A percentile compares a stretch with the other conserved stretches of the same genome.
Conservation (phyloP, 2,113 vertebrate genomes). For the Onychostruthus taczanowskii region DNA sequence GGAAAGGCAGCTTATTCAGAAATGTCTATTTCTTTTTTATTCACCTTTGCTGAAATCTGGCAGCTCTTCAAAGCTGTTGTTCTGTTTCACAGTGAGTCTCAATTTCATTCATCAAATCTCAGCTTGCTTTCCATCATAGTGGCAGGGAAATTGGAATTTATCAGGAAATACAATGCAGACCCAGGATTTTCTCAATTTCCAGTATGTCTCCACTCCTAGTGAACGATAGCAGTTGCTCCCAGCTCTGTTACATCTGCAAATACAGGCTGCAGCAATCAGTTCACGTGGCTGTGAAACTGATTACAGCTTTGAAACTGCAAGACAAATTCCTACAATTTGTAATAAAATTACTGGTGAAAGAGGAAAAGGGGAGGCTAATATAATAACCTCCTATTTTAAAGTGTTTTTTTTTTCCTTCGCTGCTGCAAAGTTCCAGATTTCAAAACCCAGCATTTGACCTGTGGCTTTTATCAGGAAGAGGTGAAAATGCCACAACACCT, state of each 20-base stretch:
- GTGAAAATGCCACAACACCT: not conserved
- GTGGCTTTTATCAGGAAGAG: not conserved
- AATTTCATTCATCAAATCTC: conserved; percentile 26
- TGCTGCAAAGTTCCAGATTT: not conserved
- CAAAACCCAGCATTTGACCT: not conserved
- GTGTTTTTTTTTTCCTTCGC: not conserved
- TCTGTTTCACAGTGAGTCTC: not conserved
- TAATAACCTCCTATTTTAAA: not conserved
- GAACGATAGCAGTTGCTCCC: not conserved
- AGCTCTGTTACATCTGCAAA: not conserved
- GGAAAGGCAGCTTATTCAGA: not conserved
- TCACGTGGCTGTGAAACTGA: not conserved
- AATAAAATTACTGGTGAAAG: not conserved
- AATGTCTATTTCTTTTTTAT: conserved; percentile 1
- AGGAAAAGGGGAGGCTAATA: not conserved
- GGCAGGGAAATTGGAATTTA: not conserved
- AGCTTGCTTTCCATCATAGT: not conserved
- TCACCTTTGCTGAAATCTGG: conserved; percentile 37
- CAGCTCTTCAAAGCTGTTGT: conserved; percentile 41
- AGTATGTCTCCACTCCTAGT: not conserved
- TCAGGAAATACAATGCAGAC: not conserved
- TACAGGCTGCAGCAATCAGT: not conserved
- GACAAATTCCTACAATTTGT: not conserved
- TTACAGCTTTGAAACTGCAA: not conserved
- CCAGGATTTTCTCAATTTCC: not conserved